phyloP scores from a whole-genome alignment of 2,797 vertebrate species.

The Chrysocyon brachyurus region DNA sequence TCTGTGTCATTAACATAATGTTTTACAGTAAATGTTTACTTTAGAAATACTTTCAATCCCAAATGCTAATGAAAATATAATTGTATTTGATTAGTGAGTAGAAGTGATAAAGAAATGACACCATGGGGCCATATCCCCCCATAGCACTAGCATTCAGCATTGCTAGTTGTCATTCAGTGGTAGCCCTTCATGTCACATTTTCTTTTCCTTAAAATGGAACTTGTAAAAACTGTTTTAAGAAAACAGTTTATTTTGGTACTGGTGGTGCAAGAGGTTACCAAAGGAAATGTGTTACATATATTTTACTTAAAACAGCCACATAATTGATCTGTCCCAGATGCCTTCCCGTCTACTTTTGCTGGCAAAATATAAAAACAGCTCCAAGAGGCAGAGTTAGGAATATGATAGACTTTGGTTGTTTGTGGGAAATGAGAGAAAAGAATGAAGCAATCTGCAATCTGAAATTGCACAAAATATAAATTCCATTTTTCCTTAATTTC shows the following conservation, averaged over 20 bases:
- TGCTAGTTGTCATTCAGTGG: neutral
- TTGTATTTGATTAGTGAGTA: neutral
- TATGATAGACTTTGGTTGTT: neutral
- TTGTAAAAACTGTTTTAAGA: neutral
- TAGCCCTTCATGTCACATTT: neutral
- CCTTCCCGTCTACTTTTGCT: neutral
- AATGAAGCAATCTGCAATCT: neutral
- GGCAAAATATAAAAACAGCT: neutral
- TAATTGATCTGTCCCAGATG: neutral
- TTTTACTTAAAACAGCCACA: conserved; percentile 40
- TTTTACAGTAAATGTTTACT: conserved; percentile 54
- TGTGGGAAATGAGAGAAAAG: neutral
- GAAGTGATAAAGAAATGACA: neutral
- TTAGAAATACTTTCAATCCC: conserved; percentile 40
- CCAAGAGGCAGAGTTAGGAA: neutral
- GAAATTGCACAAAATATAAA: conserved; percentile 35
- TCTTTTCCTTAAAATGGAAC: neutral
- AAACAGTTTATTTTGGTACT: neutral
- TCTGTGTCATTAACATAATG: conserved; percentile 62
- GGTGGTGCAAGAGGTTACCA: neutral
- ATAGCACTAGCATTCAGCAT: no score
- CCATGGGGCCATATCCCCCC: neutral
- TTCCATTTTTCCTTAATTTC: neutral
- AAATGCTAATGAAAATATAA: neutral
- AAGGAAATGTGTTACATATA: neutral